Percentiles rank a stretch among this genome's conserved stretches.
Evolutionary conservation across 2,888 invertebrate species (phyloP).

Genomic region (Labia minor): DNA sequence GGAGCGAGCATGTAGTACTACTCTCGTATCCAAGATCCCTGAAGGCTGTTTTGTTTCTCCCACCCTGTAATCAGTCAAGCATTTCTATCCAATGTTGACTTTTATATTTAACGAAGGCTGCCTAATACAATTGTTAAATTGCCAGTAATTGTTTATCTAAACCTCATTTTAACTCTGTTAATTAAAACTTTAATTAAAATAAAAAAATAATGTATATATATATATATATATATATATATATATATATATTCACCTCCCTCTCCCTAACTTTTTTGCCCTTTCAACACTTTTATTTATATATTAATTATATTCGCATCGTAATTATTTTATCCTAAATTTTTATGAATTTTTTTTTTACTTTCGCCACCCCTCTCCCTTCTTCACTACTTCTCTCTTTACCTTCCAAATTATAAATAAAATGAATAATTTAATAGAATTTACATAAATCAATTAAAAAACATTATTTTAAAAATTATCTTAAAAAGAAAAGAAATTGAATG

Average conservation of each 20-base stretch:
- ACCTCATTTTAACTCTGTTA: conserved; percentile 13
- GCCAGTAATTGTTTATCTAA: conserved; percentile 13
- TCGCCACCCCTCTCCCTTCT: too few relatives aligned
- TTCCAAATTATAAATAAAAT: too few relatives aligned
- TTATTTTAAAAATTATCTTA: too few relatives aligned
- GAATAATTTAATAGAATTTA: too few relatives aligned
- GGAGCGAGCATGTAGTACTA: neutral
- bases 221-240: too few relatives aligned
- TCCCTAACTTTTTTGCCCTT: neutral
- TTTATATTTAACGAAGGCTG: neutral
- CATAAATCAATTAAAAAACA: too few relatives aligned
- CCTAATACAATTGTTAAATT: conserved; percentile 2
- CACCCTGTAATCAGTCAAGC: neutral
- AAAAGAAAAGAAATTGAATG: too few relatives aligned
- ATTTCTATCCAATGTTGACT: conserved; percentile 1
- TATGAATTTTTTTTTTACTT: too few relatives aligned
- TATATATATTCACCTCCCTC: neutral
- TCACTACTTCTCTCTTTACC: too few relatives aligned
- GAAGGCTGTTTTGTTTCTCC: neutral
- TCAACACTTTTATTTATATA: conserved; percentile 2
- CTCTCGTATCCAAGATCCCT: neutral
- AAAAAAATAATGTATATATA: too few relatives aligned
- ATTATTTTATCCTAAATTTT: too few relatives aligned
- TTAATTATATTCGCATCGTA: too few relatives aligned
- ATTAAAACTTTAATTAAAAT: neutral